Percentiles rank a stretch among this genome's conserved stretches.
phyloP scores from a whole-genome alignment of 1,140 invertebrate species.

The Danaus melanippus region DNA sequence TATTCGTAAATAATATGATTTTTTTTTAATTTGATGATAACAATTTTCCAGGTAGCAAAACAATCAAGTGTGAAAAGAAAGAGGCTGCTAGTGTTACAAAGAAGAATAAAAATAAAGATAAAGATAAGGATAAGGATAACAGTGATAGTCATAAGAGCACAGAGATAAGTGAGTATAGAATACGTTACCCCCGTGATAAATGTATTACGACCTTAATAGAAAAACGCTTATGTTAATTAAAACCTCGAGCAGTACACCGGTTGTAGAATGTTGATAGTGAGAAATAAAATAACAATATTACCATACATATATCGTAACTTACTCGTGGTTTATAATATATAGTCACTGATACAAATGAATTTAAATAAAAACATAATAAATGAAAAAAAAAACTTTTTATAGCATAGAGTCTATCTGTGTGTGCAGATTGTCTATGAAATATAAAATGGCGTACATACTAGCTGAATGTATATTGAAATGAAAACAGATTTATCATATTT shows the following conservation, averaged over 20 bases:
- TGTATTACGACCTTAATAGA: too few species aligned
- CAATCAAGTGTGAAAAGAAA: constrained; percentile 68
- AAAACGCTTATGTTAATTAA: not conserved
- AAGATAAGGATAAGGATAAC: constrained; percentile 60
- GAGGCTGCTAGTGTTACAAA: constrained; percentile 74
- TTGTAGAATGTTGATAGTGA: not conserved
- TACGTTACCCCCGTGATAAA: too few species aligned
- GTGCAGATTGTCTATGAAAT: too few species aligned
- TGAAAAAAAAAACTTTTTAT: too few species aligned
- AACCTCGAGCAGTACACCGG: not conserved
- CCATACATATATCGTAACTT: not conserved
- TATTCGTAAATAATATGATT: not conserved
- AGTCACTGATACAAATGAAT: too few species aligned
- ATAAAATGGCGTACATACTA: too few species aligned
- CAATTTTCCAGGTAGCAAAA: constrained; percentile 42
- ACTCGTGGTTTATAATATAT: not conserved
- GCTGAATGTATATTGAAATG: too few species aligned
- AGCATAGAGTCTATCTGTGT: too few species aligned
- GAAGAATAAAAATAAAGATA: constrained; percentile 73
- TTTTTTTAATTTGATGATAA: not conserved
- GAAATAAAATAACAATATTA: not conserved
- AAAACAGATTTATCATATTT: not conserved
- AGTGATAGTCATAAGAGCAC: constrained; percentile 62
- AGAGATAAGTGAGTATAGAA: constrained; percentile 53
- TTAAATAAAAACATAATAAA: too few species aligned